Evolutionary conservation across 2,888 invertebrate species (phyloP).

Genomic region (Ormyrus pomaceus): DNA sequence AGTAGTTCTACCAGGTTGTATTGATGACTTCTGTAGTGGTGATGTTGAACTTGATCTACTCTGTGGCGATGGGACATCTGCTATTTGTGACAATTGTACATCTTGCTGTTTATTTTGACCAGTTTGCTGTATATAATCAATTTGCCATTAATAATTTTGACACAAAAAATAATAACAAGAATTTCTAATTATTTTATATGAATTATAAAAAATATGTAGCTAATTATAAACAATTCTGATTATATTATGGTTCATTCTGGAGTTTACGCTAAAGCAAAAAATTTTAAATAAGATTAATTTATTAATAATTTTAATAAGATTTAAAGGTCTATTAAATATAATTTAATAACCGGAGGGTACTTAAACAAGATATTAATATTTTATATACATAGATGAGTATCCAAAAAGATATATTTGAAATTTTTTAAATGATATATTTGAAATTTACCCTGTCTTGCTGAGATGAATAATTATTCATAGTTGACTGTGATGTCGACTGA

Average conservation of each 20-base stretch:
- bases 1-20: not conserved
- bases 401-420: too few species aligned
- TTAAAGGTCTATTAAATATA: too few species aligned
- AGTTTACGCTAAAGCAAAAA: not conserved
- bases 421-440: not conserved
- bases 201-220: too few species aligned
- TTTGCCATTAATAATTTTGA: too few species aligned
- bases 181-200: too few species aligned
- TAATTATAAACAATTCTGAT: too few species aligned
- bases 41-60: not conserved
- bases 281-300: not conserved
- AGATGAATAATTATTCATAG: not conserved
- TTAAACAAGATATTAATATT: too few species aligned
- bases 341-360: too few species aligned
- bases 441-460: not conserved
- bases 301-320: not conserved
- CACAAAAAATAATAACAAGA: too few species aligned
- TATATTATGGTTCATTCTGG: too few species aligned
- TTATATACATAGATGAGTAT: too few species aligned
- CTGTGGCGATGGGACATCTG: not conserved
- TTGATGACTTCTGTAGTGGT: not conserved
- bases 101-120: not conserved
- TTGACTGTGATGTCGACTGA: not conserved
- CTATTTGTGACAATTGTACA: not conserved
- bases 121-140: not conserved